Base-by-base conservation (phyloP, 1,140 invertebrate genomes). In the Neomicropteryx cornuta region DNA sequence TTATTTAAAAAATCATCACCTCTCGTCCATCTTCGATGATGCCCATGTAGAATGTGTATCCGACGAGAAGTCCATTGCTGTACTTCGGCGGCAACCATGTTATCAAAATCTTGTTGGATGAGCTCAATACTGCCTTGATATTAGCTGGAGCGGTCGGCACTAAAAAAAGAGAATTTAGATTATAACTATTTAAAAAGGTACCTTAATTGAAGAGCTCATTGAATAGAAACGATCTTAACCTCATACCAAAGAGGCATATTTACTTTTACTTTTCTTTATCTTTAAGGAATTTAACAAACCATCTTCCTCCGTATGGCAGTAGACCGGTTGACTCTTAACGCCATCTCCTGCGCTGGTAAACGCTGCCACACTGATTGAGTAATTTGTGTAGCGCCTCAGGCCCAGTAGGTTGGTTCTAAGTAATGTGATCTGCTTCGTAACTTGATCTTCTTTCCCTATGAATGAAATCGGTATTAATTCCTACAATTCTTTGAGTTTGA, bases 291-390 rank as follows among this genome's bases (percentile, higher is more conserved):
- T 14, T 18, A 8, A 18, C 30, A 18, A 72, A 90, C 87, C 81
- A 66, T 94, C 90, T 71, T 96, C 88, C 49, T 89, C 78, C 14
- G 93, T 96, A 42, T 82, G 77, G 52, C 91, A 92, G 56, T 82
- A 88, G 28, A 93, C 76, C 1, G 88, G 79, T 13, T 75, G 68
- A 34, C 87, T 89, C 38, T 81, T 70, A 11, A 85, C 79, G 3
- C 92, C 92, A 60, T 92, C 87, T 2, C 93, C 92, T 31, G 86
- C 84, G 31, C 79, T 72, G 2, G 91, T 96, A 60, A 77, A 91
- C 4, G 88, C 90, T 44, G 87, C 69, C 8, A 92, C 83, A 42
- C 83, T 81, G 19, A 96, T 79, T 31, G 86, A 93, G 60, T 96
- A 97, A 68, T 95, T 96, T n/a, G 88, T 91, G 58, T 80, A 91